Evolutionary conservation across 1,140 invertebrate species (phyloP).

Genomic region (Mya arenaria): DNA sequence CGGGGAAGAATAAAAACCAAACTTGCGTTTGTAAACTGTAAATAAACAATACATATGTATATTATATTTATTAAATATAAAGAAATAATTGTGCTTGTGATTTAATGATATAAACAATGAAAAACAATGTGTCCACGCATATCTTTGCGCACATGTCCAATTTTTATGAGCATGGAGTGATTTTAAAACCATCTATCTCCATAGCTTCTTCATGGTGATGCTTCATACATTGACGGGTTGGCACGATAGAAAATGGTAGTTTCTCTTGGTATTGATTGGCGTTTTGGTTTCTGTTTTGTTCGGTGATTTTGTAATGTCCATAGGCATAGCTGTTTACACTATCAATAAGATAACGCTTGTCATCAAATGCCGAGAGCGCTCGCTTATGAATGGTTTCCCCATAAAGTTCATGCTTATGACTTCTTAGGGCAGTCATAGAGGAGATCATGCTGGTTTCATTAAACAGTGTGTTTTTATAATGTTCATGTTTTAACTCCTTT

Average conservation of each 20-base stretch:
- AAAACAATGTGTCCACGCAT: not conserved
- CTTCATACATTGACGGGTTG: not conserved
- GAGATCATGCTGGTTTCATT: slow-evolving; percentile 26
- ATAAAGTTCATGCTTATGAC: slow-evolving; percentile 29
- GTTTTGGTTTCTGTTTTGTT: slow-evolving; percentile 29
- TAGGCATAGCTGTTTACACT: slow-evolving; percentile 24
- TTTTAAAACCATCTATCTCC: not conserved
- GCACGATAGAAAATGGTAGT: slow-evolving; percentile 3
- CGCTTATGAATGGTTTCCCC: slow-evolving; percentile 14
- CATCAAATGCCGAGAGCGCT: slow-evolving; percentile 22
- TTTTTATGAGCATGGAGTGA: slow-evolving; percentile 14
- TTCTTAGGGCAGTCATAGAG: slow-evolving; percentile 15
- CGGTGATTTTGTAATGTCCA: slow-evolving; percentile 19
- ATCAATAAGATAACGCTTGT: slow-evolving; percentile 23
- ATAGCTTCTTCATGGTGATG: slow-evolving; percentile 2
- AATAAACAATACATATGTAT: too few relatives aligned
- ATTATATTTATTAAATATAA: too few relatives aligned
- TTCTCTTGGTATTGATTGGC: slow-evolving; percentile 2
- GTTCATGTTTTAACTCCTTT: slow-evolving; percentile 21
- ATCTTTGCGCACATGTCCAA: not conserved
- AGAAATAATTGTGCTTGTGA: too few relatives aligned
- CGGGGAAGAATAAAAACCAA: not conserved
- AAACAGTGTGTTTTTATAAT: slow-evolving; percentile 35
- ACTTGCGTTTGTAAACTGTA: slow-evolving; percentile 1
- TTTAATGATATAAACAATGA: not conserved